Evolutionary conservation across 2,888 invertebrate genomes (phyloP), one percentile per base, ranked within the genome.

Genomic region (Willowsia nigromaculata): DNA sequence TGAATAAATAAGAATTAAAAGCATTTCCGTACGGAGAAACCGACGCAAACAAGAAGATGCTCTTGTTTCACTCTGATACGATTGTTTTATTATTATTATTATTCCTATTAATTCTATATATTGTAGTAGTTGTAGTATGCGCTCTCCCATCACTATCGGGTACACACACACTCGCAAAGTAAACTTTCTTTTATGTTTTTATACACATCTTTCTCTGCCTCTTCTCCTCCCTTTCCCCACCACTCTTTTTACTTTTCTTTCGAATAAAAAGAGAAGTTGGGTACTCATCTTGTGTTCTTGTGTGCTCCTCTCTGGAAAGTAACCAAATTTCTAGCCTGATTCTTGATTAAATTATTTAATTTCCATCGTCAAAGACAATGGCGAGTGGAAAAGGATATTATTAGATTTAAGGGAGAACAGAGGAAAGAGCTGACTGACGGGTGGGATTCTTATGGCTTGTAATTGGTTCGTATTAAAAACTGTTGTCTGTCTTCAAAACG

Each of bases 271-370:
- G 43, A 40, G 50, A 27, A 18, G 50, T 53, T 27, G n/a, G 15
- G 33, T 25, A 27, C 53, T 53, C 53, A n/a, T 13, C 1, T 47
- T 27, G 22, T 43, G 40, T 9, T 1, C 18, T 1, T 40, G 71
- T 22, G 43, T n/a, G n/a, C n/a, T n/a, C n/a, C n/a, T n/a, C n/a
- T n/a, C 40, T 33, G n/a, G n/a, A 43, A 53, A 50, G 84, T 40
- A 71, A 85, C 37, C 40, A 80, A 71, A 82, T 74, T 81, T 82
- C 27, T 18, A 15, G 27, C 71, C 22, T 65, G 88, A 80, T 84
- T 89, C 84, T 80, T 89, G 88, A 89, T 89, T 89, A 89, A 85
- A 85, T 89, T 89, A 89, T 88, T 88, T 88, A 89, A 89, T 85
- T 89, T 85, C 71, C 71, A 71, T 83, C 65, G 37, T 78, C 78